Evolutionary conservation across 1,140 invertebrate species (phyloP).

Genomic region (Drosophila repletoides): DNA sequence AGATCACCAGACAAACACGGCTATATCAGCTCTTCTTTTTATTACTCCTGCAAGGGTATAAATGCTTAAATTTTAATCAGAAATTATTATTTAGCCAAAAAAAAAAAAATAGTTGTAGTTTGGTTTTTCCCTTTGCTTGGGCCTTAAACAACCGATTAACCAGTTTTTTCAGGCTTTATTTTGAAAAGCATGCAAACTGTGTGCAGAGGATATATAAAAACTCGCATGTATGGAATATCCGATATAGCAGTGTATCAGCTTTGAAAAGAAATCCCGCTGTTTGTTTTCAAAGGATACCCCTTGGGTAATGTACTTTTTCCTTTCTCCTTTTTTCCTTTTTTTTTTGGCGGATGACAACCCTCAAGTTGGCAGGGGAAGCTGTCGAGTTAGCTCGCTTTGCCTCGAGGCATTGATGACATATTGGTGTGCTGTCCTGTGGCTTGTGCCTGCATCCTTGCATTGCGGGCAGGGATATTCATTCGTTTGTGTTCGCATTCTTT

Average conservation of each 20-base stretch:
- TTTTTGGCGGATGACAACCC: conserved; percentile 48
- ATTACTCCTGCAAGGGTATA: no score
- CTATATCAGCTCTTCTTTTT: no score
- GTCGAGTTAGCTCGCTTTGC: conserved; percentile 29
- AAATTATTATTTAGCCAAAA: no score
- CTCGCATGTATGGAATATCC: no score
- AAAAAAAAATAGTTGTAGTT: no score
- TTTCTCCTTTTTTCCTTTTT: no score
- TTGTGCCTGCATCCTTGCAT: conserved; percentile 23
- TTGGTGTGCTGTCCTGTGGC: conserved; percentile 46
- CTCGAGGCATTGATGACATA: conserved; percentile 78
- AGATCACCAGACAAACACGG: no score
- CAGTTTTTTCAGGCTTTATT: no score
- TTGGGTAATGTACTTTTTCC: conserved; percentile 19
- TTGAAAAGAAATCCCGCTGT: conserved; percentile 69
- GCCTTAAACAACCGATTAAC: no score
- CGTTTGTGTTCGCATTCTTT: neutral
- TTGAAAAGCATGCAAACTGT: neutral
- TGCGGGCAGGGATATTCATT: neutral
- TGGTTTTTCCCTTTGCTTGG: no score
- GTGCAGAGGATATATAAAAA: no score
- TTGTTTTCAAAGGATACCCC: conserved; percentile 46
- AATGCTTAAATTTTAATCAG: no score
- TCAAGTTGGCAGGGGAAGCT: conserved; percentile 12
- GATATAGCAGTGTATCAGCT: conserved; percentile 33